These are phyloP conservation scores for Umimayanthus kanabou DNA, from an alignment of 92 coral and sea anemone species.

Conservation along the genomic window DNA sequence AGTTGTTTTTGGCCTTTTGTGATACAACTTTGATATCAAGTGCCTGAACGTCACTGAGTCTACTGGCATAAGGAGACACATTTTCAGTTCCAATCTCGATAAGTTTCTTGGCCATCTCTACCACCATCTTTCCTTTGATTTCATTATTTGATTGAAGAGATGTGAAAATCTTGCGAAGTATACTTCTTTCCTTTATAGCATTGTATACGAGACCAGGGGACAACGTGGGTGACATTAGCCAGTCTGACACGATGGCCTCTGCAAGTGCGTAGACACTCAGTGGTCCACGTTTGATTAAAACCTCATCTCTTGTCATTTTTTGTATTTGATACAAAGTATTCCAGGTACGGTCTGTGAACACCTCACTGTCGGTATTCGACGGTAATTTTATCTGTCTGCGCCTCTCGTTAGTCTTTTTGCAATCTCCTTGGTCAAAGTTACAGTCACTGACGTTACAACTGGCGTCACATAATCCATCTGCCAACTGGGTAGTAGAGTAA, in stretches of 20 bases:
- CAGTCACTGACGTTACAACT: constrained; percentile 52
- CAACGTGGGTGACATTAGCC: constrained; percentile 1
- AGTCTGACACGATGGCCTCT: constrained; percentile 36
- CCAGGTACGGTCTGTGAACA: constrained; percentile 35
- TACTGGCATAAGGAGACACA: constrained; percentile 46
- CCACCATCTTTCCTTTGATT: constrained; percentile 14
- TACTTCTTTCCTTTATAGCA: background rate
- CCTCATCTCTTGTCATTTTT: constrained; percentile 43
- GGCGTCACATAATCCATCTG: constrained; percentile 54
- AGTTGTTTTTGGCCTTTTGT: background rate
- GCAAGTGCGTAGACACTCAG: constrained; percentile 55
- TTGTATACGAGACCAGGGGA: constrained; percentile 42
- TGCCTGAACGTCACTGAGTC: constrained; percentile 30
- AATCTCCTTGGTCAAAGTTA: constrained; percentile 53
- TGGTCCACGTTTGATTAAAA: constrained; percentile 52
- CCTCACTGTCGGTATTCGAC: background rate
- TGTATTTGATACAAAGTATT: constrained; percentile 44
- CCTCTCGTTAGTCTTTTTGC: background rate
- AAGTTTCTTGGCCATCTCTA: constrained; percentile 37
- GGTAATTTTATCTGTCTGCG: constrained; percentile 12
- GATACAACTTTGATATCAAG: constrained; percentile 31
- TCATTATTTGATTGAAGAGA: background rate
- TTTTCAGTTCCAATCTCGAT: constrained; percentile 29
- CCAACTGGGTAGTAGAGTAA: constrained; percentile 39
- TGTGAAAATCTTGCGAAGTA: constrained; percentile 16